phyloP scores from a whole-genome alignment of 2,113 vertebrate genomes.

The Lophochroa leadbeateri region DNA sequence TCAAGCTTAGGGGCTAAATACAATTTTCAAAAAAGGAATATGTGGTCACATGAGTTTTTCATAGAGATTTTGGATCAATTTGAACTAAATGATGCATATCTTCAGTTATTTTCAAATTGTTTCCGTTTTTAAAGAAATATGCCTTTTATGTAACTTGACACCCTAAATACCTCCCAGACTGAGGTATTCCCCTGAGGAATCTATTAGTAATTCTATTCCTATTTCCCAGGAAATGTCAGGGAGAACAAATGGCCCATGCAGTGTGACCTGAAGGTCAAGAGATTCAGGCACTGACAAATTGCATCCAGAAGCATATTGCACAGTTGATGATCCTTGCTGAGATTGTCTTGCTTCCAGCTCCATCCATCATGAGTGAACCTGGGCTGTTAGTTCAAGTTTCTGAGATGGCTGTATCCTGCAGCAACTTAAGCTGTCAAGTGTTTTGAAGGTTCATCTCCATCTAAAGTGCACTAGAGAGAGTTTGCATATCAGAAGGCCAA shows the following conservation, averaged over 20 bases:
- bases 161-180: not conserved
- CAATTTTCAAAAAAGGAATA: not conserved
- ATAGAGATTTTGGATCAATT: not conserved
- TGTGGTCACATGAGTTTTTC: not conserved
- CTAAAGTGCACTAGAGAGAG: not conserved
- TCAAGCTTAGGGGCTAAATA: not conserved
- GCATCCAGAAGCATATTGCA: not conserved
- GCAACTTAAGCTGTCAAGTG: not conserved
- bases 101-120: conserved; percentile 23
- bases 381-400: not conserved
- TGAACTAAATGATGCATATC: not conserved
- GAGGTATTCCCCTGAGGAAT: not conserved
- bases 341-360: not conserved
- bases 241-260: conserved; percentile 21
- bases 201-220: conserved; percentile 2
- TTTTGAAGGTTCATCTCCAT: not conserved
- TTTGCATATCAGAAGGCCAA: not conserved
- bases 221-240: conserved; percentile 25
- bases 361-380: not conserved
- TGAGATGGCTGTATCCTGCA: not conserved
- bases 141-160: not conserved
- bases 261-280: conserved; percentile 3
- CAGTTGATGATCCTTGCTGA: not conserved
- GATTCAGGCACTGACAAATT: not conserved
- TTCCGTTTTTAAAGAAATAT: not conserved